phyloP scores from a whole-genome alignment of 2,797 vertebrate species.

The Xiphorhynchus erythropygius region DNA sequence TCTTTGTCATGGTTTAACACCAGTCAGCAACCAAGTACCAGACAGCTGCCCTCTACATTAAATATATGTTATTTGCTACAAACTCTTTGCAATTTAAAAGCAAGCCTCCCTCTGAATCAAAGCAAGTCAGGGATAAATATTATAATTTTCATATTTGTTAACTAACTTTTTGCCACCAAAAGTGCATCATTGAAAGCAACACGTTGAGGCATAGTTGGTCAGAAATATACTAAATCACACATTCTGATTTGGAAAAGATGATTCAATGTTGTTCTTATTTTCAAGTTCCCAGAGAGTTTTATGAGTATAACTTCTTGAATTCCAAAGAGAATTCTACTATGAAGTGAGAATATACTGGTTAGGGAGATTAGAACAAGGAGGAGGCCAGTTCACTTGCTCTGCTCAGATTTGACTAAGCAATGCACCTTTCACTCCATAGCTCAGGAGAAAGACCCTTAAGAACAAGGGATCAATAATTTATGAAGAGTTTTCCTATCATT shows the following conservation, averaged over 20 bases:
- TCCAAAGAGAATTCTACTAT: neutral
- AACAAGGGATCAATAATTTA: neutral
- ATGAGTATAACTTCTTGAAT: neutral
- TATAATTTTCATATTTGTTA: neutral
- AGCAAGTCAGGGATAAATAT: neutral
- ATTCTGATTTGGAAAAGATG: neutral
- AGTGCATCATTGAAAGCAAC: neutral
- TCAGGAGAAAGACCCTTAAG: too few species aligned
- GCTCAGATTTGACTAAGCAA: too few species aligned
- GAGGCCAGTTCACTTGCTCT: neutral
- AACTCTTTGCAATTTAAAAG: neutral
- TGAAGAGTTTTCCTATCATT: neutral
- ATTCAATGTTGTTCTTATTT: neutral
- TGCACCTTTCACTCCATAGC: too few species aligned
- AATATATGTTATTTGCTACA: neutral
- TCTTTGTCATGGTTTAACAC: neutral
- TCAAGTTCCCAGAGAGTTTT: neutral
- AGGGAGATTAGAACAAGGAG: neutral
- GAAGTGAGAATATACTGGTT: neutral
- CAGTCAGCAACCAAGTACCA: neutral
- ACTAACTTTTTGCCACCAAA: neutral
- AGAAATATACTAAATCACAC: neutral
- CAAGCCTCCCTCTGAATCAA: neutral
- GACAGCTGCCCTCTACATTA: fast-evolving
- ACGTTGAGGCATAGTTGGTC: fast-evolving